Base-by-base conservation (phyloP, 2,888 invertebrate species). In the Tetheella fluctuosa region DNA sequence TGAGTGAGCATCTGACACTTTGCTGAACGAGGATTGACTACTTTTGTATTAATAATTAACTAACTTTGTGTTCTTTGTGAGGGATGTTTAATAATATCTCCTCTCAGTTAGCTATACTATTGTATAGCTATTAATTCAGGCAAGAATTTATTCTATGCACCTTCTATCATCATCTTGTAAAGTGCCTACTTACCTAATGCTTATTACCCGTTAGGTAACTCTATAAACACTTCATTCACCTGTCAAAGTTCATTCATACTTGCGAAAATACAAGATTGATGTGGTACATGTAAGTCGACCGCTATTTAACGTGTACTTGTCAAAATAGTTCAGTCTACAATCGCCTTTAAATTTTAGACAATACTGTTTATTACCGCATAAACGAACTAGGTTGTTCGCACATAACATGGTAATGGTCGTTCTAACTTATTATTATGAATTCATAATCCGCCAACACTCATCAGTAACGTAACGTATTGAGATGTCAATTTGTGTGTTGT, bases 231-330 rank as follows among this genome's bases (percentile, higher is more conserved):
- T 74, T 74, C 71, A 79, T 77, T 77, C 73, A 72, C 62, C 72
- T 78, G 77, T 71, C 77, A 64, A 61, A 63, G 69, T 71, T 70
- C 73, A 76, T 77, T 78, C 76, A 76, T 80, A 64, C 62, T 66
- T 64, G 67, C 54, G 52, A 70, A 67, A 67, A 64, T 53, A 61
- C 34, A 70, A 72, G 70, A 73, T 71, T 69, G 57, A 72, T 74
- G 68, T 60, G 61, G 60, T 20, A 54, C 10, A 20, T 34, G 20
- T 54, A 30, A 54, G 20, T 54, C 34, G 54, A 54, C 34, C 54
- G 17, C 54, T 34, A 20, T 54, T 54, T 54, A 54, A 54, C 34
- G 17, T 54, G 20, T 17, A 54, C 54, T 20, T 34, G 17, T 54
- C 54, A 54, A 54, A 28, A 30, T 54, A 54, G 30, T 28, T 23